Percentiles rank a stretch among this genome's conserved stretches.
These are phyloP conservation scores for Caerostris extrusa DNA, from an alignment of 1,140 invertebrate species.

Conservation along the genomic window DNA sequence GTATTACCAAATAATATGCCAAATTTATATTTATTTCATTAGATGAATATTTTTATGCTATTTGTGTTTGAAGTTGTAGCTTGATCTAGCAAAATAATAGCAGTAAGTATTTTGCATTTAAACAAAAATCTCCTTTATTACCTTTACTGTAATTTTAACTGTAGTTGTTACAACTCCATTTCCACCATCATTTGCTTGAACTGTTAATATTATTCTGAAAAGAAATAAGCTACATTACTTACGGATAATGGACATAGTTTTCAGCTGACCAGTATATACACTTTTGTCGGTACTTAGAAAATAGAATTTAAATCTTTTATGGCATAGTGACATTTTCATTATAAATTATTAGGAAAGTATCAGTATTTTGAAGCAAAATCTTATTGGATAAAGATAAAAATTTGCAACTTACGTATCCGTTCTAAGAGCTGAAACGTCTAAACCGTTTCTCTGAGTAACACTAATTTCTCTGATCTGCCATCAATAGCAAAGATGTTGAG, in stretches of 20 bases:
- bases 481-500: slow-evolving; percentile 87
- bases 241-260: too few relatives aligned
- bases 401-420: slow-evolving; percentile 81
- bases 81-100: too few relatives aligned
- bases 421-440: slow-evolving; percentile 85
- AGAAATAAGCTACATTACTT: background rate
- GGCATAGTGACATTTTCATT: too few relatives aligned
- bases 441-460: slow-evolving; percentile 85
- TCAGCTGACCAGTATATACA: too few relatives aligned
- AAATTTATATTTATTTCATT: too few relatives aligned
- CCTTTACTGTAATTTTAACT: slow-evolving; percentile 87
- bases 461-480: slow-evolving; percentile 86
- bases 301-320: too few relatives aligned
- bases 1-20: too few relatives aligned
- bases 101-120: too few relatives aligned
- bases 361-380: too few relatives aligned
- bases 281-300: too few relatives aligned
- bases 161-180: slow-evolving; percentile 75
- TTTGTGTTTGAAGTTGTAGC: too few relatives aligned
- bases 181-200: slow-evolving; percentile 78
- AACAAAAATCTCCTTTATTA: background rate
- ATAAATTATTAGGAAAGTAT: too few relatives aligned
- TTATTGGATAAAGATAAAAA: background rate
- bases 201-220: slow-evolving; percentile 75
- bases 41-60: background rate